Percentiles rank a stretch among this genome's conserved stretches.
Conservation (phyloP, 2,113 vertebrate genomes). For the Sitta europaea region DNA sequence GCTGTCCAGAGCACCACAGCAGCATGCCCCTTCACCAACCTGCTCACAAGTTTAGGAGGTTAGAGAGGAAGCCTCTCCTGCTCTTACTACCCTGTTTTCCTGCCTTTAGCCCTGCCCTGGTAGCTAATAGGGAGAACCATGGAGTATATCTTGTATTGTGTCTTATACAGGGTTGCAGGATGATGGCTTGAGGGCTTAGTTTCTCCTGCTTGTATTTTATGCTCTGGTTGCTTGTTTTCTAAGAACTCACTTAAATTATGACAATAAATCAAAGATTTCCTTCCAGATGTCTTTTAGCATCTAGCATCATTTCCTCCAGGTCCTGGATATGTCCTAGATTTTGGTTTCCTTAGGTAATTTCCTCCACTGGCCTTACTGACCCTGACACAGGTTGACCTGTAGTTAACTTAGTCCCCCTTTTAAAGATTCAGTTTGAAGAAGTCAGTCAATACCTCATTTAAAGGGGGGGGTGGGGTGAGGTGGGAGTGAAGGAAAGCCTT, state of each 20-base stretch:
- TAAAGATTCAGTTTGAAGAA: constrained; percentile 27
- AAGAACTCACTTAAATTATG: constrained; percentile 34
- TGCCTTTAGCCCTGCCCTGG: neutral
- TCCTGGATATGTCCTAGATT: constrained; percentile 66
- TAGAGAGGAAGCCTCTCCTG: neutral
- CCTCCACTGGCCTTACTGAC: constrained; percentile 38
- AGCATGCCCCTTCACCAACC: neutral
- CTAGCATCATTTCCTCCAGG: constrained; percentile 61
- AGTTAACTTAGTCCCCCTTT: constrained; percentile 42
- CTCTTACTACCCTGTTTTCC: neutral
- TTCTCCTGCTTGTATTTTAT: neutral
- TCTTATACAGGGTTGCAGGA: neutral
- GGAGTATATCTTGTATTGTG: neutral
- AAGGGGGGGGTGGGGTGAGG: neutral
- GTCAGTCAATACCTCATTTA: constrained; percentile 45
- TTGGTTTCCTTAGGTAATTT: constrained; percentile 71
- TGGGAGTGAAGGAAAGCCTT: neutral
- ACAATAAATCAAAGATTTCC: constrained; percentile 50
- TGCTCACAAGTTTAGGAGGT: neutral
- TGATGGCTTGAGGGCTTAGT: neutral
- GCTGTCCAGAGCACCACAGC: neutral
- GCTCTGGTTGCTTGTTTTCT: constrained; percentile 21
- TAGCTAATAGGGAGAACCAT: neutral
- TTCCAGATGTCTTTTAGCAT: constrained; percentile 67
- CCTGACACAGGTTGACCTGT: constrained; percentile 32